A percentile compares a stretch with the other conserved stretches of the same genome.
Evolutionary conservation across 2,888 invertebrate genomes (phyloP).

Genomic region (Dynastes grantii): DNA sequence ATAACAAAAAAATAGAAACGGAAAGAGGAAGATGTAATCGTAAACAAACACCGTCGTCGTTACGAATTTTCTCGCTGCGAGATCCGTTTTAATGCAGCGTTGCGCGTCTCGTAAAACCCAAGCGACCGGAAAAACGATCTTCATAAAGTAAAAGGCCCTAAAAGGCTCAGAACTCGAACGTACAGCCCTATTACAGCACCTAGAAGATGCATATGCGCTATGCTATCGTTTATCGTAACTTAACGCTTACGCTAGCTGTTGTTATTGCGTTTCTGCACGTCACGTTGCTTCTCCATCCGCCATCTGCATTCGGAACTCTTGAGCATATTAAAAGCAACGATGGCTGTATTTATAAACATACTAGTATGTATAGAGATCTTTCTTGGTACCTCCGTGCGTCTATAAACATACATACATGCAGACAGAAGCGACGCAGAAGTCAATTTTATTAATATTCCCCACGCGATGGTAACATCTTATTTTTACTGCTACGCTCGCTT

Average conservation of each 20-base stretch:
- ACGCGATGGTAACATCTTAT: constrained; percentile 14
- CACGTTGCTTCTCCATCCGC: background rate
- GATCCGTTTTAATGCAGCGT: too few species aligned
- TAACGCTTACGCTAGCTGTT: background rate
- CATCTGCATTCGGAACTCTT: background rate
- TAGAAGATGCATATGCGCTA: constrained; percentile 26
- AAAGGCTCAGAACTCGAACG: constrained; percentile 53
- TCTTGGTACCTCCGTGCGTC: too few species aligned
- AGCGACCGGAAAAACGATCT: constrained; percentile 59
- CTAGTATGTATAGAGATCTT: background rate
- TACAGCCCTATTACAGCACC: constrained; percentile 27
- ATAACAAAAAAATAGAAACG: too few species aligned
- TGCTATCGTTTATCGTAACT: constrained; percentile 13
- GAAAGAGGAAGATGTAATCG: too few species aligned
- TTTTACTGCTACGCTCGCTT: constrained; percentile 2
- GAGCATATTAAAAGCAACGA: constrained; percentile 24
- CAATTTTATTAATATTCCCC: constrained; percentile 16
- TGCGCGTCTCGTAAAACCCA: constrained; percentile 12
- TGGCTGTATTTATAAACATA: constrained; percentile 10
- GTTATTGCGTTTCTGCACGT: constrained; percentile 3
- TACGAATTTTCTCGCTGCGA: too few species aligned
- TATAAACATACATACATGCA: background rate
- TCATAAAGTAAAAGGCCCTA: constrained; percentile 63
- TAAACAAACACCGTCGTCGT: too few species aligned
- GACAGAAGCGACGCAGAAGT: background rate